Conservation (phyloP, 2,797 vertebrate species). For the Pseudochromis fuscus region DNA sequence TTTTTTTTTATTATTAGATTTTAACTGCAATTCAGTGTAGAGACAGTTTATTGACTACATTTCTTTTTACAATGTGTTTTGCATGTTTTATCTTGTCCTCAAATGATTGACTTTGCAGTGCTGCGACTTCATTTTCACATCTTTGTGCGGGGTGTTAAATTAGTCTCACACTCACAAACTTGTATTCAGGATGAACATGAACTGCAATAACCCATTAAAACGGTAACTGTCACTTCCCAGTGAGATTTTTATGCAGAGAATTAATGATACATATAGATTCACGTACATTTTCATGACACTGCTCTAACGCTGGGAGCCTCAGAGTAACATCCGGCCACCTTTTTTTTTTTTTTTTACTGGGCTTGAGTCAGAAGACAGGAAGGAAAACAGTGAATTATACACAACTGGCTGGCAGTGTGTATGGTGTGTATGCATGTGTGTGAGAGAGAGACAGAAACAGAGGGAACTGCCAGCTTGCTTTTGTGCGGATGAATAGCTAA, state of each 20-base stretch:
- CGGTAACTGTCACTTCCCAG: background rate
- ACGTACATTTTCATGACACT: background rate
- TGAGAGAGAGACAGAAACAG: constrained; percentile 42
- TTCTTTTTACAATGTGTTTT: constrained; percentile 17
- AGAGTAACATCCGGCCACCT: no score
- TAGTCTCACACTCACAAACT: constrained; percentile 22
- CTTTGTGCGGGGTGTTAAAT: constrained; percentile 32
- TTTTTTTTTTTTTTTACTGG: constrained; percentile 55
- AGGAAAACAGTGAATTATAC: constrained; percentile 78
- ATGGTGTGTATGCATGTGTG: constrained; percentile 35
- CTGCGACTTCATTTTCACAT: constrained; percentile 47
- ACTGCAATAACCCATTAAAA: constrained; percentile 2
- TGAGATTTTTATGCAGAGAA: background rate
- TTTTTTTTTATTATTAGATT: no score
- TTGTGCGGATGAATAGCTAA: constrained; percentile 81
- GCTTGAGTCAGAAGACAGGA: constrained; percentile 66
- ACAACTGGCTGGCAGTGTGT: constrained; percentile 52
- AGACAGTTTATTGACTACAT: background rate
- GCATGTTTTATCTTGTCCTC: constrained; percentile 41
- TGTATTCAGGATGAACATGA: background rate
- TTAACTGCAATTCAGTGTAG: background rate
- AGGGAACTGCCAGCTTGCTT: constrained; percentile 76
- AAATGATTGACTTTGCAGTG: constrained; percentile 34
- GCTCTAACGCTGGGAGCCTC: constrained; percentile 26
- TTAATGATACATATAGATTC: background rate